phyloP scores from a whole-genome alignment of 2,888 invertebrate species.

The Heteropelma amictum region DNA sequence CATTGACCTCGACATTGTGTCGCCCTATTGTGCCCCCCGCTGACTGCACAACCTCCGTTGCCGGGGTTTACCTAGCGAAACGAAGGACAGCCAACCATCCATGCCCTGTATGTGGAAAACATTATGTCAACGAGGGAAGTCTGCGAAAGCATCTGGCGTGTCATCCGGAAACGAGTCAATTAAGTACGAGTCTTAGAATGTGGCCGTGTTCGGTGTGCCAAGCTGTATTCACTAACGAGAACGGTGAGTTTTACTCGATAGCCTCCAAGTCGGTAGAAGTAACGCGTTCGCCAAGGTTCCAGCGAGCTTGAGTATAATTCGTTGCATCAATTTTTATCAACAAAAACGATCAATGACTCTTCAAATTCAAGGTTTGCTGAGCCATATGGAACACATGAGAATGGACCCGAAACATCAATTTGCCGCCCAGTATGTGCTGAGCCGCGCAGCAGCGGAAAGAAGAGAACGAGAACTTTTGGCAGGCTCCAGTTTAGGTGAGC shows the following conservation, averaged over 20 bases:
- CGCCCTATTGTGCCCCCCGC: conserved; percentile 78
- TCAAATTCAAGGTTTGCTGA: conserved; percentile 86
- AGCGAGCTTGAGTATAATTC: not conserved
- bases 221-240: conserved; percentile 96
- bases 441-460: conserved; percentile 93
- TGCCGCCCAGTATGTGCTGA: conserved; percentile 95
- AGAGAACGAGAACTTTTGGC: conserved; percentile 89
- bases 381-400: conserved; percentile 97
- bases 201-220: conserved; percentile 98
- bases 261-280: not conserved
- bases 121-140: conserved; percentile 96
- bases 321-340: not conserved
- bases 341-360: conserved; percentile 6
- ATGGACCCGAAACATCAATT: conserved; percentile 98
- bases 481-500: conserved; percentile 76
- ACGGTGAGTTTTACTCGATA: conserved; percentile 82
- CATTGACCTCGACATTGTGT: conserved; percentile 78
- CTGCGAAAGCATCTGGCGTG: conserved; percentile 95
- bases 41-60: conserved; percentile 78
- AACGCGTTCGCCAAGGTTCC: not conserved
- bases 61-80: conserved; percentile 89
- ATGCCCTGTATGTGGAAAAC: conserved; percentile 96
- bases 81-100: conserved; percentile 96
- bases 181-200: conserved; percentile 93
- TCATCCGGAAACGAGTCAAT: conserved; percentile 93